phyloP scores from a whole-genome alignment of 1,140 invertebrate genomes.

The Zaprionus tsacasi region DNA sequence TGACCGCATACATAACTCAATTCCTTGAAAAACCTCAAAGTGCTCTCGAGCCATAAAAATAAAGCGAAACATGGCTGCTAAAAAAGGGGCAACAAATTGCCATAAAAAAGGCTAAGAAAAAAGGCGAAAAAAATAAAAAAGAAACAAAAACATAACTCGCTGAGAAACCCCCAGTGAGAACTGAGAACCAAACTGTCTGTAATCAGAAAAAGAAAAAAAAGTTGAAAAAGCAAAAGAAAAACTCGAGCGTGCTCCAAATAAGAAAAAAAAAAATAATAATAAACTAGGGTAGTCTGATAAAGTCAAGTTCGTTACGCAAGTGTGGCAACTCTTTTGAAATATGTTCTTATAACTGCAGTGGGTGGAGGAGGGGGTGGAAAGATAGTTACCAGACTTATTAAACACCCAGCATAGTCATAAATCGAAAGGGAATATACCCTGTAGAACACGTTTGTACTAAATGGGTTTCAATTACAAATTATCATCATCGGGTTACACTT shows the following conservation, averaged over 20 bases:
- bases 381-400: background rate
- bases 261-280: background rate
- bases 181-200: slow-evolving; percentile 2
- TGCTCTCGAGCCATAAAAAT: slow-evolving; percentile 19
- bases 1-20: slow-evolving; percentile 25
- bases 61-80: slow-evolving; percentile 22
- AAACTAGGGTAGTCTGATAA: slow-evolving; percentile 6
- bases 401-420: background rate
- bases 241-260: slow-evolving; percentile 4
- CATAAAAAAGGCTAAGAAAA: slow-evolving; percentile 25
- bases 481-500: background rate
- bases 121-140: background rate
- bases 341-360: background rate
- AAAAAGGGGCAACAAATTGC: slow-evolving; percentile 45
- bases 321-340: slow-evolving; percentile 15
- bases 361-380: background rate
- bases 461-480: background rate
- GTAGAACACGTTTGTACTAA: background rate
- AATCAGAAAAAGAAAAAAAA: slow-evolving; percentile 14
- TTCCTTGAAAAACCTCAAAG: slow-evolving; percentile 46
- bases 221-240: background rate
- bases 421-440: background rate
- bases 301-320: background rate
- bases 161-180: slow-evolving; percentile 5
- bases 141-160: background rate